Evolutionary conservation across 2,113 vertebrate species (phyloP), one percentile per base, ranked within the genome.

Genomic region (Piaya cayana): DNA sequence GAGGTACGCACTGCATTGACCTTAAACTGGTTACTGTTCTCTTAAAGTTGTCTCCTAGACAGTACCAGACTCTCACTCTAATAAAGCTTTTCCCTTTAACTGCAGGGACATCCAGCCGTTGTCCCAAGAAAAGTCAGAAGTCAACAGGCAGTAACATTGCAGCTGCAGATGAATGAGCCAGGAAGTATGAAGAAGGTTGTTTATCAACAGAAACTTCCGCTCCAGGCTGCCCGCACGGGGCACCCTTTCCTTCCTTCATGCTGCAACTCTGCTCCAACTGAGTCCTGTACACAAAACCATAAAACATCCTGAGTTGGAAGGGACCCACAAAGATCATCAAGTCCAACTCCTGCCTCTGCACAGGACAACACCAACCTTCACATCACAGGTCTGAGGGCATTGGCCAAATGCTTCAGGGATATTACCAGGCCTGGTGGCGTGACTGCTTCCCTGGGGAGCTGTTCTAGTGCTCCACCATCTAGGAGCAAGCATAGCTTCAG

Each of bases 191-290:
- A 32, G 39, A 39, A 67, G 18, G 27, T 21, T 94, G 94, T 96
- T 97, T 95, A 97, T 96, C 96, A 94, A 92, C 86, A 95, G 88
- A 1, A 14, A 95, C 92, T 97, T 95, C 92, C 94, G 85, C 80
- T 75, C 75, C 3, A 1, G 1, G 5, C 55, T 86, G 86, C 92
- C 95, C 30, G 3, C 64, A 2, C 1, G 0, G 82, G 92, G 95
- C 88, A 86, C 71, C 77, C 86, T 79, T 42, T 39, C 76, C 79
- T 76, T 27, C 18, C 68, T 67, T 23, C 64, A 3, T 20, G 2
- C 64, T 4, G 45, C 56, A 42, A 3, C 11, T 62, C 82, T 50
- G 79, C 45, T 83, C 67, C 68, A 19, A 0, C 3, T 1, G 1
- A 2, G 4, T 12, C 10, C 43, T 9, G 43, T 43, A n/a, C n/a